phyloP scores from a whole-genome alignment of 2,888 invertebrate genomes.

The Cephonodes hylas region DNA sequence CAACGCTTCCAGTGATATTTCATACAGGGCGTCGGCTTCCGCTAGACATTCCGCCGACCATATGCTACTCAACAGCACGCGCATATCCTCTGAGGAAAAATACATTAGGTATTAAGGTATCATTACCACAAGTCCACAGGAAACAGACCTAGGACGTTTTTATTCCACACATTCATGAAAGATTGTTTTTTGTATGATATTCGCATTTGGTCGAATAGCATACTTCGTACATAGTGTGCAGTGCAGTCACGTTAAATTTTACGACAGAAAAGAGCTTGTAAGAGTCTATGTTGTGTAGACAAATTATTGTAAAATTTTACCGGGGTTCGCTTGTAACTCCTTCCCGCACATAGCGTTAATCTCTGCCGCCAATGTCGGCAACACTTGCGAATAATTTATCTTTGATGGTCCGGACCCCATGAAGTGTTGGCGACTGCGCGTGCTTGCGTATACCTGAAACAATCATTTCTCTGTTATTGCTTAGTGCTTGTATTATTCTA shows the following conservation, averaged over 20 bases:
- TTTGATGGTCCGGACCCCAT: conserved; percentile 34
- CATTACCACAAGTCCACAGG: too few relatives aligned
- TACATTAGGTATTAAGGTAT: not conserved
- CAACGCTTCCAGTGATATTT: conserved; percentile 12
- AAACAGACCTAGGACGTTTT: too few relatives aligned
- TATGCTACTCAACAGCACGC: conserved; percentile 35
- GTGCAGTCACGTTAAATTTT: too few relatives aligned
- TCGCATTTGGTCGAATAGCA: too few relatives aligned
- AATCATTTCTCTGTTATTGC: too few relatives aligned
- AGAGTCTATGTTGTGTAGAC: too few relatives aligned
- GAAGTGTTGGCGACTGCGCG: conserved; percentile 45
- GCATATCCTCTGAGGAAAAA: conserved; percentile 48
- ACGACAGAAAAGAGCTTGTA: too few relatives aligned
- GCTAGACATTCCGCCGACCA: conserved; percentile 26
- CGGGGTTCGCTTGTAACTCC: conserved; percentile 57
- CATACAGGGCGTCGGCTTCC: conserved; percentile 17
- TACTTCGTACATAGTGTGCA: too few relatives aligned
- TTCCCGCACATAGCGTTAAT: conserved; percentile 52
- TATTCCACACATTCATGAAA: too few relatives aligned
- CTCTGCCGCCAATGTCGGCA: conserved; percentile 40
- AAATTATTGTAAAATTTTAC: too few relatives aligned
- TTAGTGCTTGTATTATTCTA: too few relatives aligned
- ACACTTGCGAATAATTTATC: conserved; percentile 33
- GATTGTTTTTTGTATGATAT: too few relatives aligned
- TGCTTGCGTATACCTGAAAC: conserved; percentile 52